Percentiles rank a stretch among this genome's conserved stretches.
Conservation (phyloP, 2,113 vertebrate species). For the Bubalus kerabau region DNA sequence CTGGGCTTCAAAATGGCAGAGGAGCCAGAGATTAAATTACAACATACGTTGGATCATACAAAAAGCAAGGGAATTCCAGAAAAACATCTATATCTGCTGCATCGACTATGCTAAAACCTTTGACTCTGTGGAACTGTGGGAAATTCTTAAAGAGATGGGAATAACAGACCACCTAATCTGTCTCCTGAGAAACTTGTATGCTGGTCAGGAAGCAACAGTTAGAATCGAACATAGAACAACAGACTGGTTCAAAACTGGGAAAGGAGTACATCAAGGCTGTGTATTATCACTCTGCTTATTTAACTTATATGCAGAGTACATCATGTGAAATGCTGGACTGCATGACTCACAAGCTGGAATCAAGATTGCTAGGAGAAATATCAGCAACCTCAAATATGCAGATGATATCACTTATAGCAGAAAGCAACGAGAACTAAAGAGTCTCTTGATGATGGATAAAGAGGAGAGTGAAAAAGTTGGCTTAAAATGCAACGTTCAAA, state of each 20-base stretch:
- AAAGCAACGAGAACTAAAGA: background rate
- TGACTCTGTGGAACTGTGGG: background rate
- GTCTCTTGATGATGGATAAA: background rate
- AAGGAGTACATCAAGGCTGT: background rate
- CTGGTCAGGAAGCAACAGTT: background rate
- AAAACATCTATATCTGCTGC: background rate
- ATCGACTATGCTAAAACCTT: background rate
- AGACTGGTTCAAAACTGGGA: background rate
- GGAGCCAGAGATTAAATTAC: background rate
- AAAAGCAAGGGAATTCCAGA: background rate
- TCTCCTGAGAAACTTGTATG: background rate
- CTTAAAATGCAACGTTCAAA: background rate
- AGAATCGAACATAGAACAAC: background rate
- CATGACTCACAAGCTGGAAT: background rate
- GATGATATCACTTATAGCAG: background rate
- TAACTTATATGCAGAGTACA: background rate
- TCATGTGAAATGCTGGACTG: background rate
- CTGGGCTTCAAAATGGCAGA: background rate
- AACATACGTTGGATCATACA: background rate
- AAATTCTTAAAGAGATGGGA: background rate
- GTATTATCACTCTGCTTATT: background rate
- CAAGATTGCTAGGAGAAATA: background rate
- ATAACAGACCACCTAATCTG: background rate
- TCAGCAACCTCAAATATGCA: background rate
- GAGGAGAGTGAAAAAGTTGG: background rate